A percentile compares a stretch with the other conserved stretches of the same genome.
Evolutionary conservation across 1,140 invertebrate species (phyloP).

Genomic region (Calosoma granatense): DNA sequence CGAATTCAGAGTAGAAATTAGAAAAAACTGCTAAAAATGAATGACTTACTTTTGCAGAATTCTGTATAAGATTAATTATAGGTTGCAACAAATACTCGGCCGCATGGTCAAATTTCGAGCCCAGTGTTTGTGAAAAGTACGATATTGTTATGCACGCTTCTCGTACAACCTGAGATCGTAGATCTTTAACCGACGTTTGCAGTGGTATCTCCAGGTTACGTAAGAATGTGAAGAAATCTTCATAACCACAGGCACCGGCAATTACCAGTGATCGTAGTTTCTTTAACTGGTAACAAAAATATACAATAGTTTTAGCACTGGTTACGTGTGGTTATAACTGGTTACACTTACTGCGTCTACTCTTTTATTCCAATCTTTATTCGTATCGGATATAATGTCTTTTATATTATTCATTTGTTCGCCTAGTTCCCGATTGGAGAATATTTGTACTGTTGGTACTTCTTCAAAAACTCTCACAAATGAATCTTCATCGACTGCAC

Average conservation of each 20-base stretch:
- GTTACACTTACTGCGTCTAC: conserved; percentile 79
- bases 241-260: conserved; percentile 66
- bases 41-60: conserved; percentile 78
- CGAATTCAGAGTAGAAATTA: conserved; percentile 7
- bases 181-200: conserved; percentile 76
- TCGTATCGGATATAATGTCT: conserved; percentile 65
- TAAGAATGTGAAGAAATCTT: conserved; percentile 73
- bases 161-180: conserved; percentile 79
- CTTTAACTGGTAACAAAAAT: no score
- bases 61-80: conserved; percentile 86
- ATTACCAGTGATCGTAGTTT: conserved; percentile 72
- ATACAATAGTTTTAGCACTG: no score
- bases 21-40: no score
- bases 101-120: conserved; percentile 76
- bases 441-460: conserved; percentile 71
- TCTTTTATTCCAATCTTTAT: conserved; percentile 87
- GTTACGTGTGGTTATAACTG: no score
- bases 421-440: conserved; percentile 72
- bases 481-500: conserved; percentile 78
- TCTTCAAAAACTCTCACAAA: conserved; percentile 81
- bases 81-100: conserved; percentile 70
- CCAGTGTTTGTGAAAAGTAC: conserved; percentile 75
- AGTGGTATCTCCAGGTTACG: conserved; percentile 73
- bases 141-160: conserved; percentile 93
- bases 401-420: conserved; percentile 69